Evolutionary conservation across 2,888 invertebrate genomes (phyloP).

Genomic region (Meteorus cinctellus): DNA sequence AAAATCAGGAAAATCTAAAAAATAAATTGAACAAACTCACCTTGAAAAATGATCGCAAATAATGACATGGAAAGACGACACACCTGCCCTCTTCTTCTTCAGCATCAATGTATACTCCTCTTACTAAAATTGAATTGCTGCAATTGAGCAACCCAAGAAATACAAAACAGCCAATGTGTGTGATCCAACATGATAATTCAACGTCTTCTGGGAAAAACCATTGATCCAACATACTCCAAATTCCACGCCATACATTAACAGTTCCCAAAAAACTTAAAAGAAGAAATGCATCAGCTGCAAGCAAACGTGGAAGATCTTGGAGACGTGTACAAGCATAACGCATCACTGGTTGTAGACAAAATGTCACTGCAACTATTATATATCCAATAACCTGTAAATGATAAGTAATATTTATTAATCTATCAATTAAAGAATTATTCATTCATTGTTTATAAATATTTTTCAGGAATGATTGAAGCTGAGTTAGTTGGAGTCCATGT

Average conservation of each 20-base stretch:
- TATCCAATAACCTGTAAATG: conserved; percentile 83
- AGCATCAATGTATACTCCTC: conserved; percentile 91
- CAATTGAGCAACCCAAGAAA: conserved; percentile 87
- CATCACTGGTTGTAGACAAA: conserved; percentile 83
- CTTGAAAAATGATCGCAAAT: conserved; percentile 84
- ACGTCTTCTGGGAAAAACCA: conserved; percentile 83
- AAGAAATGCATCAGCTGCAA: conserved; percentile 85
- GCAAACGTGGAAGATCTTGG: conserved; percentile 80
- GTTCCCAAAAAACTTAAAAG: conserved; percentile 86
- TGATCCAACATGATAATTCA: conserved; percentile 86
- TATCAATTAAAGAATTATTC: too few relatives aligned
- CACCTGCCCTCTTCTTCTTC: conserved; percentile 89
- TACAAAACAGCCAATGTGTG: conserved; percentile 83
- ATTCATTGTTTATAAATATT: too few relatives aligned
- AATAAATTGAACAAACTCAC: conserved; percentile 57
- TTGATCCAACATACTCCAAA: conserved; percentile 87
- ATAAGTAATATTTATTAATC: background rate
- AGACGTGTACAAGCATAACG: conserved; percentile 82
- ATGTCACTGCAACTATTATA: conserved; percentile 81
- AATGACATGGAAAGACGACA: conserved; percentile 89
- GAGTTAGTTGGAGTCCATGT: too few relatives aligned
- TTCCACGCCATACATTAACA: conserved; percentile 91
- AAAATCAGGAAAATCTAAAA: too few relatives aligned
- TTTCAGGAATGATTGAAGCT: too few relatives aligned
- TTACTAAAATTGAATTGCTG: conserved; percentile 89